Conservation (phyloP, 2,888 invertebrate genomes). For the Melikaiella ostensackeni region DNA sequence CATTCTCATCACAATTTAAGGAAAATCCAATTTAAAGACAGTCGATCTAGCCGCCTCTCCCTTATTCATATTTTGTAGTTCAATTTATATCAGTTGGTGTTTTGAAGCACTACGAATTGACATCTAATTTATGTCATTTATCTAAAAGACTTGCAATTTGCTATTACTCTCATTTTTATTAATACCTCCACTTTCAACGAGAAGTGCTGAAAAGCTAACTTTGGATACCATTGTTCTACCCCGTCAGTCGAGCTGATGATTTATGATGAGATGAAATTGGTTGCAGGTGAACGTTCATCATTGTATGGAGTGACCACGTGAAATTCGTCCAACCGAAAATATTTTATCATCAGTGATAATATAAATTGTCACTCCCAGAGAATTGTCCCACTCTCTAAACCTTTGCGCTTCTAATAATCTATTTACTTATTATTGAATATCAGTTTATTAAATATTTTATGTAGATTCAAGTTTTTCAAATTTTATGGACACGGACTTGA, state of each 20-base stretch:
- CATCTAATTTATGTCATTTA: background rate
- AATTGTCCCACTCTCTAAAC: background rate
- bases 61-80: too few relatives aligned
- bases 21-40: too few relatives aligned
- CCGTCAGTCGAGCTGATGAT: conserved; percentile 58
- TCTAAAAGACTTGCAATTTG: background rate
- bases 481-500: background rate
- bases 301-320: conserved; percentile 4
- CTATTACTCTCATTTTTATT: background rate
- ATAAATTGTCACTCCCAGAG: background rate
- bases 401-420: background rate
- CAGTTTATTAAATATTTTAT: background rate
- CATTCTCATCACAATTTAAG: too few relatives aligned
- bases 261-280: conserved; percentile 63
- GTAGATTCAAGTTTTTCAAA: background rate
- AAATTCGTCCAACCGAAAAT: background rate
- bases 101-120: background rate
- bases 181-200: background rate
- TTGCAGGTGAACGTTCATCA: conserved; percentile 53
- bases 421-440: background rate
- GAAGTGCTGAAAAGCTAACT: conserved; percentile 21
- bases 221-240: conserved; percentile 19
- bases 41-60: too few relatives aligned
- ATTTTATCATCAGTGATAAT: background rate
- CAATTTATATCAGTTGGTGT: background rate